phyloP scores from a whole-genome alignment of 2,888 invertebrate species.

The Myopa tessellatipennis region DNA sequence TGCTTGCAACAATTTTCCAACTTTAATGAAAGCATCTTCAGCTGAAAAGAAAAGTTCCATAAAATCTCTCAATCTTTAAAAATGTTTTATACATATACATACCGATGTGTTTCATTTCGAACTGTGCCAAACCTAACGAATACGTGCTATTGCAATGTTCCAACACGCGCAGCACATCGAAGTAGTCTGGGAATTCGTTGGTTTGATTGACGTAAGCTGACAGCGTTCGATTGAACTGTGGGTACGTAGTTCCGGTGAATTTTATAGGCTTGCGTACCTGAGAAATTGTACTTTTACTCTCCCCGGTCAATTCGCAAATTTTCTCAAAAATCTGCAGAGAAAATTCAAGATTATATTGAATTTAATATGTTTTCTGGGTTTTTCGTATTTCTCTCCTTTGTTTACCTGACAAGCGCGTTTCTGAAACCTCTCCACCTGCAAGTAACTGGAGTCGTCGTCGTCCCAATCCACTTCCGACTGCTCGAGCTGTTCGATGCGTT shows the following conservation, averaged over 20 bases:
- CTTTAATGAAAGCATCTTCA: conserved; percentile 74
- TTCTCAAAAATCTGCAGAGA: conserved; percentile 69
- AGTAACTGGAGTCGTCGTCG: conserved; percentile 78
- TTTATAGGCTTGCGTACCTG: conserved; percentile 65
- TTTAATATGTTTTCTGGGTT: too few species aligned
- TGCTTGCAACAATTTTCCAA: conserved; percentile 75
- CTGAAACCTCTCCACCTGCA: conserved; percentile 73
- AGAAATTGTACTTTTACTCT: conserved; percentile 65
- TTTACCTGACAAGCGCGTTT: conserved; percentile 65
- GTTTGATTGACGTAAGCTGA: conserved; percentile 66
- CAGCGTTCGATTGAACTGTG: conserved; percentile 65
- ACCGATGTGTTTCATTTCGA: conserved; percentile 67
- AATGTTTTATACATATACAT: conserved; percentile 10
- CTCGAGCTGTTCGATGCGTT: conserved; percentile 77
- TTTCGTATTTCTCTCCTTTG: background rate
- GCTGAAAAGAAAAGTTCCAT: conserved; percentile 66
- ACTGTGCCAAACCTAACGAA: conserved; percentile 58
- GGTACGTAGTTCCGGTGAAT: conserved; percentile 63
- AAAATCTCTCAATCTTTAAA: background rate
- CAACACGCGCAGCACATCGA: conserved; percentile 68
- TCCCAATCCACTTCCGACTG: conserved; percentile 80
- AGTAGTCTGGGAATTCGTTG: conserved; percentile 71
- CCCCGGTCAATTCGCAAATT: conserved; percentile 74
- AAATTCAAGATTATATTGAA: background rate
- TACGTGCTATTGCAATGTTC: conserved; percentile 66